These are phyloP conservation scores for Gisinianus flammeolus DNA, from an alignment of 2,888 invertebrate genomes.

Conservation along the genomic window DNA sequence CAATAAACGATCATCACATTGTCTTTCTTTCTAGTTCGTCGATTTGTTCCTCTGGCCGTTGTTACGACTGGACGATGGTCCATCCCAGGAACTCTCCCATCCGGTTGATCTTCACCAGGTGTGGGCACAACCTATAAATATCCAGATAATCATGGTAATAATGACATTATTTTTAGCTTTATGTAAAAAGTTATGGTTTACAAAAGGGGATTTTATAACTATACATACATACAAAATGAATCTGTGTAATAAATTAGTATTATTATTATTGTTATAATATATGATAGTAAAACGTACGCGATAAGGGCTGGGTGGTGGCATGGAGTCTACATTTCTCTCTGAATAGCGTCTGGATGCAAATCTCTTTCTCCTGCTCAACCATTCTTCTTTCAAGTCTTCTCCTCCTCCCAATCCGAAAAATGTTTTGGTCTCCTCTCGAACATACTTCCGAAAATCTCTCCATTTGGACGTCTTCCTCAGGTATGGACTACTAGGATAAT, in stretches of 20 bases:
- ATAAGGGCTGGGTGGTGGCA: neutral
- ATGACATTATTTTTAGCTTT: too few relatives aligned
- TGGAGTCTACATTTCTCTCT: conserved; percentile 26
- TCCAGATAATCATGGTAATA: too few relatives aligned
- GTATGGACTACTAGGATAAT: too few relatives aligned
- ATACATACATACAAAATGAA: too few relatives aligned
- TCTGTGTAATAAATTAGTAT: too few relatives aligned
- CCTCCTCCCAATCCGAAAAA: conserved; percentile 49
- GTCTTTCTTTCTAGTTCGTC: conserved; percentile 58
- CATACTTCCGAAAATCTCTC: conserved; percentile 54
- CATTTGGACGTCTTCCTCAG: conserved; percentile 47
- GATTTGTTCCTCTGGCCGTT: conserved; percentile 41
- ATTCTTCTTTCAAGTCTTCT: conserved; percentile 54
- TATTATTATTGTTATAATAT: too few relatives aligned
- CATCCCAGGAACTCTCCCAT: conserved; percentile 49
- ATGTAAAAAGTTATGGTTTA: too few relatives aligned
- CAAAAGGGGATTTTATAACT: too few relatives aligned
- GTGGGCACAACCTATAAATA: too few relatives aligned
- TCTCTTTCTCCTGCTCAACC: conserved; percentile 56
- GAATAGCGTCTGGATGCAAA: conserved; percentile 58
- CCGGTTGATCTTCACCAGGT: conserved; percentile 48
- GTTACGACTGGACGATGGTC: conserved; percentile 48
- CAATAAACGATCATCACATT: conserved; percentile 59
- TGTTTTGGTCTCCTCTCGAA: conserved; percentile 55
- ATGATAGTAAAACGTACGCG: too few relatives aligned